Evolutionary conservation across 2,888 invertebrate species (phyloP), one percentile per base, ranked within the genome.

Genomic region (Microchrysa polita): DNA sequence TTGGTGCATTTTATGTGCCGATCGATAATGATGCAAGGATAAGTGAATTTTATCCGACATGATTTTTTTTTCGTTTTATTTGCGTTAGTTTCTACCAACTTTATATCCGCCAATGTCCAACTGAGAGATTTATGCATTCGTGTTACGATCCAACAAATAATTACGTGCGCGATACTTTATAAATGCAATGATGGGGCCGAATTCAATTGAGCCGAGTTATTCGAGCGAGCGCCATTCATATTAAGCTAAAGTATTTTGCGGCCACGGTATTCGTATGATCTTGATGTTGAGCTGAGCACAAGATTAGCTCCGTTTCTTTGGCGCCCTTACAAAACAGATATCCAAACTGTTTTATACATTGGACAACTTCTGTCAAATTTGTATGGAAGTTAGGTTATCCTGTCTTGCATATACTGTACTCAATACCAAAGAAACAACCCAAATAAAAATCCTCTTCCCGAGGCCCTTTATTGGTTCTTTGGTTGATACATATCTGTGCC

Each of bases 51-150:
- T 7, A 42, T 57, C 57, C 57, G 18, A 57, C 40, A 57, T 69
- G 18, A 40, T 40, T 42, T 34, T 34, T 34, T 42, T 34, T 34
- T 34, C 7, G 27, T 34, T 34, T 34, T 34, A 34, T 34, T 34
- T 34, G n/a, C n/a, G n/a, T n/a, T n/a, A n/a, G n/a, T n/a, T n/a
- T n/a, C 2, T 34, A 34, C 27, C 2, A 34, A 5, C 7, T 34
- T 34, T 34, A 34, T 10, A n/a, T n/a, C 69, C 14, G n/a, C 27
- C 27, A 5, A 34, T 34, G 40, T 23, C 69, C 55, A 57, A 40
- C 69, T 69, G 69, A 20, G 69, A 69, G 69, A 69, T 69, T 69
- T 69, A 69, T 69, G 69, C 55, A n/a, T 69, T 57, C 69, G 57
- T 69, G 69, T 55, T 55, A 57, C 42, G 69, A 69, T 40, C 69